Evolutionary conservation across 1,140 invertebrate species (phyloP).

Genomic region (Hermatobates lingyangjiaoensis): DNA sequence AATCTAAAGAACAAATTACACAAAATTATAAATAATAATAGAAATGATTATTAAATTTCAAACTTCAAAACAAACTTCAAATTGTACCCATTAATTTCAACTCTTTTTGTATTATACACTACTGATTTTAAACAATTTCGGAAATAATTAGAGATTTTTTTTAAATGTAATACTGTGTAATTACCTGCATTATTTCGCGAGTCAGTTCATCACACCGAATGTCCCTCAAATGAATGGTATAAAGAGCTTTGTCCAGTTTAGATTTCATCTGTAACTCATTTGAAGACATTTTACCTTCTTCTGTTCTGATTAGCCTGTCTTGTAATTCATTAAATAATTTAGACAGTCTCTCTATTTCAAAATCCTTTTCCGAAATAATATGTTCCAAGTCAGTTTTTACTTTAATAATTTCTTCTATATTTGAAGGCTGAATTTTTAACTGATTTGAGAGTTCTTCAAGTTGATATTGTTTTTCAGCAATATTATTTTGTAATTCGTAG

Average conservation of each 20-base stretch:
- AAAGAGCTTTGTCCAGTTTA: slow-evolving; percentile 62
- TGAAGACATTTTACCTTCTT: slow-evolving; percentile 11
- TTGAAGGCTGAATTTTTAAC: too few relatives aligned
- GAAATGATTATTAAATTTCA: too few relatives aligned
- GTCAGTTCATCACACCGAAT: slow-evolving; percentile 76
- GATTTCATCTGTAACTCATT: slow-evolving; percentile 18
- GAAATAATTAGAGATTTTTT: too few relatives aligned
- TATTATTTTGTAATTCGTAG: too few relatives aligned
- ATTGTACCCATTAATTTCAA: too few relatives aligned
- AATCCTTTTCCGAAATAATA: slow-evolving; percentile 20
- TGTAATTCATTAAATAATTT: slow-evolving; percentile 1
- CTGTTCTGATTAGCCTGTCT: slow-evolving; percentile 10
- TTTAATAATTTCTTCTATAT: not conserved
- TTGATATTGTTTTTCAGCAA: too few relatives aligned
- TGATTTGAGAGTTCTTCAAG: too few relatives aligned
- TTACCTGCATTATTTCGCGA: slow-evolving; percentile 52
- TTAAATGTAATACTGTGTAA: not conserved
- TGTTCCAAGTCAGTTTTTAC: slow-evolving; percentile 18
- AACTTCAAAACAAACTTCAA: too few relatives aligned
- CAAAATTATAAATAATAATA: too few relatives aligned
- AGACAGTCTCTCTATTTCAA: slow-evolving; percentile 12
- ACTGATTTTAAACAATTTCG: too few relatives aligned
- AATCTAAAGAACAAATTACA: too few relatives aligned
- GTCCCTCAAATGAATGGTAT: slow-evolving; percentile 72
- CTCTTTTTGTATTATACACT: too few relatives aligned